These are phyloP conservation scores for Drosophila jambulina DNA, from an alignment of 1,140 invertebrate genomes.

Conservation along the genomic window DNA sequence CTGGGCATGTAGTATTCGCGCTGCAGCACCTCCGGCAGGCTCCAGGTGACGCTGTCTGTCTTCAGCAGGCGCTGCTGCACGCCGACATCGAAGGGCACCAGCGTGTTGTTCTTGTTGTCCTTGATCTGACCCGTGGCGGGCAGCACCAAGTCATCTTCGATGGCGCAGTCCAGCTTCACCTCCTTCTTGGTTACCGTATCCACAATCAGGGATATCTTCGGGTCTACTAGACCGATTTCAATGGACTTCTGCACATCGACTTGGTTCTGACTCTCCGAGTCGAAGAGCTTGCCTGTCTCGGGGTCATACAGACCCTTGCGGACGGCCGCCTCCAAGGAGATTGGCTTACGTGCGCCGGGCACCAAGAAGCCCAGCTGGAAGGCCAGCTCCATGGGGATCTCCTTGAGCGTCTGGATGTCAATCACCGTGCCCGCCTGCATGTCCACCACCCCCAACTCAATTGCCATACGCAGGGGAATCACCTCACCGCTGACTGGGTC, in stretches of 20 bases:
- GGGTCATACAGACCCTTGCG: constrained; percentile 90
- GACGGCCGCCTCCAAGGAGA: constrained; percentile 91
- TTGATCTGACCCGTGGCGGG: constrained; percentile 88
- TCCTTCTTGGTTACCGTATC: constrained; percentile 90
- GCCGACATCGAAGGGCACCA: constrained; percentile 90
- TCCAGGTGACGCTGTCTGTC: constrained; percentile 89
- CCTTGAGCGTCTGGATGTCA: constrained; percentile 89
- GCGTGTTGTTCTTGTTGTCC: constrained; percentile 89
- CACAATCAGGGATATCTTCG: constrained; percentile 92
- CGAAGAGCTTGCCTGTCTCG: constrained; percentile 89
- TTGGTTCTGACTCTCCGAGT: constrained; percentile 89
- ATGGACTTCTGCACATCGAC: constrained; percentile 91
- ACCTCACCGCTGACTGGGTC: constrained; percentile 90
- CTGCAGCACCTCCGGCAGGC: constrained; percentile 91
- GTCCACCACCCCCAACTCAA: constrained; percentile 92
- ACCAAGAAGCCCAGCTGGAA: constrained; percentile 90
- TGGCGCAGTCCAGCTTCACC: constrained; percentile 89
- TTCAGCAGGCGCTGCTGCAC: constrained; percentile 89
- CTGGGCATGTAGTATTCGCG: constrained; percentile 92
- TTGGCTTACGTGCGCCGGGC: constrained; percentile 88
- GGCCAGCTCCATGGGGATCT: constrained; percentile 90
- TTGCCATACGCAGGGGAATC: constrained; percentile 90
- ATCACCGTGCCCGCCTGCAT: constrained; percentile 90
- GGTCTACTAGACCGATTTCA: constrained; percentile 92
- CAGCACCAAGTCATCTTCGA: constrained; percentile 89